Base-by-base conservation (phyloP, 2,888 invertebrate genomes). In the Eremobia ochroleuca region DNA sequence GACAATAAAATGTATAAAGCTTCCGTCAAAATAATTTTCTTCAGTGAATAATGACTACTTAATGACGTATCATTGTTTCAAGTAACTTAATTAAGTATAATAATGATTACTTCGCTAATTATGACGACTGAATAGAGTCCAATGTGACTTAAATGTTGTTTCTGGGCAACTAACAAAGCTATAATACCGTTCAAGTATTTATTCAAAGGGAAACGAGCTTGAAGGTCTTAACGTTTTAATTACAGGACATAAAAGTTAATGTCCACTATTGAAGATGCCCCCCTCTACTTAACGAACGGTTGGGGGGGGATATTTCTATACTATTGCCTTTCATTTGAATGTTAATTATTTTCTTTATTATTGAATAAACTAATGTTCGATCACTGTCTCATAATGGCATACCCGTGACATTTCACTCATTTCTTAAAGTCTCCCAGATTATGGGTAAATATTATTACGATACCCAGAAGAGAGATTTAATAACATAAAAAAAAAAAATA, bases 171-270 rank as follows among this genome's bases (percentile, higher is more conserved):
- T 73, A 67, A 73, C 64, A 73, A 82, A 68, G 73, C 68, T 72
- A 28, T 78, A 75, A 82, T 85, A 66, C 65, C 5, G 64, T 78
- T 72, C 73, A 82, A 79, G 70, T 77, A 77, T 87, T 87, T 87
- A 77, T 86, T 87, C 62, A 72, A 82, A 76, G 72, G 61, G 67
- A 85, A 87, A 80, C 69, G 77, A 62, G 61, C 83, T 28, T 70
- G 69, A 83, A 79, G 69, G 76, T 67, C 73, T 75, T 87, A 77
- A 80, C 73, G 76, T 86, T 87, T 86, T 87, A 86, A 86, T 87
- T 86, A 85, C 86, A 70, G 62, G 72, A 83, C 76, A 75, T 80
- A 80, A 83, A 80, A 85, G 74, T 73, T 68, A 73, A 73, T 69
- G 67, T 67, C 37, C 64, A 73, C 73, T 82, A 82, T 66, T 85